Percentiles rank a stretch among this genome's conserved stretches.
These are phyloP conservation scores for Montipora capricornis DNA, from an alignment of 64 coral and sea anemone species.

Conservation along the genomic window DNA sequence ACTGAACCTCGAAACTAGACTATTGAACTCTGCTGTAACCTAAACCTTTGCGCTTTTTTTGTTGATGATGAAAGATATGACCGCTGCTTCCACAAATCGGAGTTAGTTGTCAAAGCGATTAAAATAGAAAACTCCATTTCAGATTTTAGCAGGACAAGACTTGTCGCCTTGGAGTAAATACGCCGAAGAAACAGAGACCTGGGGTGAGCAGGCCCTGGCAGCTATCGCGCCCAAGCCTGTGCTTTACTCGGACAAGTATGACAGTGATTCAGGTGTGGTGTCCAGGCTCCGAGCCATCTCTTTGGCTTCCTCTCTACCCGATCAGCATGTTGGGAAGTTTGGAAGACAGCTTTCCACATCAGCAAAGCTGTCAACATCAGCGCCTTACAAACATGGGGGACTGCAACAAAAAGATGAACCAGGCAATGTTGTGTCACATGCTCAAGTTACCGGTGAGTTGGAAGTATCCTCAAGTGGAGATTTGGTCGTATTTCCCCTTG, in stretches of 20 bases:
- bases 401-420: conserved; percentile 22
- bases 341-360: conserved; percentile 45
- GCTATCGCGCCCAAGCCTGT: conserved; percentile 47
- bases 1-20: too few species aligned
- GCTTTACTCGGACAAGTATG: conserved; percentile 31
- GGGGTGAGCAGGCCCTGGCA: conserved; percentile 83
- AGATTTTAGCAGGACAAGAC: conserved; percentile 69
- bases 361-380: conserved; percentile 76
- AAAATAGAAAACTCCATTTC: background rate
- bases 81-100: too few species aligned
- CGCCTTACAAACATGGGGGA: conserved; percentile 53
- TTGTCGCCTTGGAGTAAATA: conserved; percentile 97
- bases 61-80: too few species aligned
- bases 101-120: background rate
- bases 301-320: conserved; percentile 12
- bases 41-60: too few species aligned
- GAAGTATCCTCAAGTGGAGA: background rate
- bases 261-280: conserved; percentile 14
- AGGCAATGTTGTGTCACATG: background rate
- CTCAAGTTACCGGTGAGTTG: background rate
- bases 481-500: background rate
- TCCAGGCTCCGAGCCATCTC: conserved; percentile 57
- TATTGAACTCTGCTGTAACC: too few species aligned
- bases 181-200: conserved; percentile 89
- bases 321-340: conserved; percentile 19